Evolutionary conservation across 2,113 vertebrate species (phyloP), one percentile per base, ranked within the genome.

Genomic region (Felis catus): DNA sequence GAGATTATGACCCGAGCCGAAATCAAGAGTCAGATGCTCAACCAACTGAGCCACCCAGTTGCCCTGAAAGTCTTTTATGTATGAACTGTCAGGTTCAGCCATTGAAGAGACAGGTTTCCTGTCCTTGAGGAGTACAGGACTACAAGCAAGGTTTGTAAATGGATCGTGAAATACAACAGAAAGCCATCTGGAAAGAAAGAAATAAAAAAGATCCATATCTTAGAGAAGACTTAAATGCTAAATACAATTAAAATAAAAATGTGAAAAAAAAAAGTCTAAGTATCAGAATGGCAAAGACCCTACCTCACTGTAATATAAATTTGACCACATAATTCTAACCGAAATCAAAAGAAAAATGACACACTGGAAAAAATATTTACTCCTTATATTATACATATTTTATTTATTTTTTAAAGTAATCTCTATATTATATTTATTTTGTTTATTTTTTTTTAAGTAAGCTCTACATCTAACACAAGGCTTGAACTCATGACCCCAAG

Each of bases 331-430:
- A 85, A 51, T 15, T 61, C n/a, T 76, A 91, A 61, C 27, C 7
- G 61, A 93, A 51, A 19, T 70, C 18, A 79, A 53, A 94, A 87
- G 36, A 88, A 84, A 96, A 76, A 58, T 92, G 51, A 78, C 41
- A 86, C 91, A 33, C 48, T 90, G 45, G 33, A 36, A 55, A 68
- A 93, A 83, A 91, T 73, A 39, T 39, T 39, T 39, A 73, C 70
- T 39, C n/a, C 21, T 39, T 73, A 73, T 25, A 73, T 73, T 73
- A 45, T 45, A 45, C 45, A 45, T 73, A 39, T 8, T 73, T 5
- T 23, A 36, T 71, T 36, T 71, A n/a, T 18, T 68, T 68, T 68
- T 68, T n/a, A 33, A 68, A n/a, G 31, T 73, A 39, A 73, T 10
- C 36, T 36, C 36, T 39, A 39, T 45, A 45, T 45, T 45, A 45